phyloP scores from a whole-genome alignment of 2,113 vertebrate species.

The Tricholaema leucomelas region DNA sequence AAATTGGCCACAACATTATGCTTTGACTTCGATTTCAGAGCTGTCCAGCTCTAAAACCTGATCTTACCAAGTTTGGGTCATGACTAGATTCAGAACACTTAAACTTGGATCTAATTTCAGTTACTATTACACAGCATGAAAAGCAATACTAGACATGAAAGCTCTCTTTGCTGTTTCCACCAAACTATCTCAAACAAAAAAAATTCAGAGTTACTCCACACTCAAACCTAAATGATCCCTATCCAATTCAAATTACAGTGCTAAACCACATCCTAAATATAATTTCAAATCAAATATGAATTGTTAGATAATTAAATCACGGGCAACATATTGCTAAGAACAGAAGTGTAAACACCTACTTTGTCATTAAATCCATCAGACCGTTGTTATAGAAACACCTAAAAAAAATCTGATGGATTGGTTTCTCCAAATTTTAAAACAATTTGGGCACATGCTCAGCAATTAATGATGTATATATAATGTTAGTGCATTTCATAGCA shows the following conservation, averaged over 20 bases:
- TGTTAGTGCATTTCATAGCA: not conserved
- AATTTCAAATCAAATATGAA: not conserved
- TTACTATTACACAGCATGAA: not conserved
- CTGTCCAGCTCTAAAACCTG: not conserved
- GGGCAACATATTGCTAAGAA: not conserved
- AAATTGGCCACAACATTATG: not conserved
- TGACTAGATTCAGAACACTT: not conserved
- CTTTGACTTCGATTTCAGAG: slow-evolving; percentile 2
- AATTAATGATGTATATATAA: not conserved
- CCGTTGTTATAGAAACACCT: fast-evolving
- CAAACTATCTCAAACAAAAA: not conserved
- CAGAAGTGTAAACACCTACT: not conserved
- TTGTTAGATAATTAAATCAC: not conserved
- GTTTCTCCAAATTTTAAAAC: not conserved
- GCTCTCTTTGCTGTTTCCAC: not conserved
- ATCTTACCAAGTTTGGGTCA: not conserved
- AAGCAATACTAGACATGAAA: not conserved
- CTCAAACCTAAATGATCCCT: not conserved
- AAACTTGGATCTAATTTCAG: not conserved
- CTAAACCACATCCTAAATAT: not conserved
- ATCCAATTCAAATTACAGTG: not conserved
- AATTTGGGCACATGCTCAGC: not conserved
- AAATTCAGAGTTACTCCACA: not conserved
- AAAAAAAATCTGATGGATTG: not conserved
- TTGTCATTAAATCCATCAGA: not conserved